phyloP scores from a whole-genome alignment of 2,113 vertebrate species.

The Acrocephalus arundinaceus region DNA sequence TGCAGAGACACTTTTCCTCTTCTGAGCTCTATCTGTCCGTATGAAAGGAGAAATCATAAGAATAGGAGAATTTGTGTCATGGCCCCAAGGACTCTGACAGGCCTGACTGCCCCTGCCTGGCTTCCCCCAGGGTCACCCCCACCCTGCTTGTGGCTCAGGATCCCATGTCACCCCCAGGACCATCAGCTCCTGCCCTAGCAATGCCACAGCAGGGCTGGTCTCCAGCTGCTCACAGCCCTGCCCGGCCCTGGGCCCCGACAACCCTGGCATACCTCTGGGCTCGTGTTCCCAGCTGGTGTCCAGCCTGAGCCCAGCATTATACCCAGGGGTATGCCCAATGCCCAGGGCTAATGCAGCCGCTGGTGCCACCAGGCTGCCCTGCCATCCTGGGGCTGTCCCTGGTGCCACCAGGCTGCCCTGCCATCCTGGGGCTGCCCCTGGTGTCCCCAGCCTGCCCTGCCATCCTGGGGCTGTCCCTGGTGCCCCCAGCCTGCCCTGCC shows the following conservation, averaged over 20 bases:
- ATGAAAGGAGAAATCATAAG: not conserved
- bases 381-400: not conserved
- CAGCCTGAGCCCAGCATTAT: fast-evolving
- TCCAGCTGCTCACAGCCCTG: not conserved
- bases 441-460: not conserved
- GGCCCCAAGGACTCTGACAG: not conserved
- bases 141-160: not conserved
- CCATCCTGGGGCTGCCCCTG: not conserved
- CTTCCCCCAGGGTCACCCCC: not conserved
- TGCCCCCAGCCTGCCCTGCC: not conserved
- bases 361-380: not conserved
- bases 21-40: not conserved
- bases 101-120: not conserved
- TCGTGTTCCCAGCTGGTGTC: not conserved
- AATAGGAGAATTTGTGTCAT: not conserved
- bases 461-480: not conserved
- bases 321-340: fast-evolving
- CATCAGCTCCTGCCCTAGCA: not conserved
- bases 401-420: not conserved
- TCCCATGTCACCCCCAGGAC: not conserved
- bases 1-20: not conserved
- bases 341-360: not conserved
- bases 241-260: fast-evolving
- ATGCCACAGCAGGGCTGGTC: no score
- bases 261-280: no score